Evolutionary conservation across 2,113 vertebrate genomes (phyloP).

Genomic region (Rhabdornis inornatus): DNA sequence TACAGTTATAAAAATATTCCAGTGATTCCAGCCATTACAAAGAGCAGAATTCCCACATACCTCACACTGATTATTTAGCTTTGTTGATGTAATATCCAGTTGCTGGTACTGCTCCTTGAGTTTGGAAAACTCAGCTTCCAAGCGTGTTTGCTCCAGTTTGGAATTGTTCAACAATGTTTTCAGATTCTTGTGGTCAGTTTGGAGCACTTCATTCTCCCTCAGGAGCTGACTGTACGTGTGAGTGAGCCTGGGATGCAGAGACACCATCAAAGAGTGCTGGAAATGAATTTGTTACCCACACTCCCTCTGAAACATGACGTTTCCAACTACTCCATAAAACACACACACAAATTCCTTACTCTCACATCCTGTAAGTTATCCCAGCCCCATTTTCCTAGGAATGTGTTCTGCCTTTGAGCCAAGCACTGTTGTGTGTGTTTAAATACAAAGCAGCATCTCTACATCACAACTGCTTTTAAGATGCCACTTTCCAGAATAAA

Average conservation of each 20-base stretch:
- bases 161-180: slow-evolving; percentile 90
- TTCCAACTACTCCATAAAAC: not conserved
- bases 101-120: slow-evolving; percentile 95
- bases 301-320: not conserved
- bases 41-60: slow-evolving; percentile 54
- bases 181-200: slow-evolving; percentile 90
- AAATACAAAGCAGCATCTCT: not conserved
- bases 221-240: slow-evolving; percentile 84
- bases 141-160: slow-evolving; percentile 91
- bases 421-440: not conserved
- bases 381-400: not conserved
- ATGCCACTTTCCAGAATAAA: not conserved
- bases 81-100: slow-evolving; percentile 93
- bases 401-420: not conserved
- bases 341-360: rapidly evolving
- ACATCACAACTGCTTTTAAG: not conserved
- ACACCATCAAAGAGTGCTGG: not conserved
- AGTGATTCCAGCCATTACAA: not conserved
- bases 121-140: slow-evolving; percentile 96
- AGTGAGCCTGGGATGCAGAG: slow-evolving; percentile 79
- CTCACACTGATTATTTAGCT: slow-evolving; percentile 97
- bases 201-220: slow-evolving; percentile 90
- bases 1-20: not conserved
- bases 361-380: not conserved
- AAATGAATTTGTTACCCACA: not conserved